phyloP scores from a whole-genome alignment of 2,888 invertebrate genomes.

The Meiosimyza decipiens region DNA sequence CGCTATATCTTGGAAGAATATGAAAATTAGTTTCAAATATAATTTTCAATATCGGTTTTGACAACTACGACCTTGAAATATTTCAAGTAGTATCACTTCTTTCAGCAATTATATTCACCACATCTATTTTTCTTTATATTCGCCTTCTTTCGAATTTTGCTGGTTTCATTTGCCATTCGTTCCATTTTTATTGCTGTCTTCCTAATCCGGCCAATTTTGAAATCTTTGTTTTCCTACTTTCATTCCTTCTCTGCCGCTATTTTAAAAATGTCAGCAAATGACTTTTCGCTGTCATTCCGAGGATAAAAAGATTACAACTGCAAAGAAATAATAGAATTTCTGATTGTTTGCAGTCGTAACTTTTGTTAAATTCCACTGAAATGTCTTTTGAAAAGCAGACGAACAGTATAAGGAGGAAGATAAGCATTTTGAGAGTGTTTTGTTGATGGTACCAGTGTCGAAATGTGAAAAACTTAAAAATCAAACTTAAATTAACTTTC shows the following conservation, averaged over 20 bases:
- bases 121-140: conserved; percentile 37
- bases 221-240: conserved; percentile 48
- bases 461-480: conserved; percentile 19
- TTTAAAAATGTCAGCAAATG: conserved; percentile 49
- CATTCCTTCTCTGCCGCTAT: neutral
- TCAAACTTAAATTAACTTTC: conserved; percentile 31
- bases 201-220: conserved; percentile 10
- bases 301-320: conserved; percentile 65
- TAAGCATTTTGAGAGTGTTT: neutral
- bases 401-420: neutral
- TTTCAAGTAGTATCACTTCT: too few species aligned
- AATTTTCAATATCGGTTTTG: too few species aligned
- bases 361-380: conserved; percentile 19
- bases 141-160: conserved; percentile 24
- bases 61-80: too few species aligned
- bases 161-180: conserved; percentile 25
- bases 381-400: conserved; percentile 6
- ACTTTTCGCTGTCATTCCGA: conserved; percentile 65
- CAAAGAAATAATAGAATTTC: conserved; percentile 63
- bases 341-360: conserved; percentile 17
- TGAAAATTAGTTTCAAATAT: too few species aligned
- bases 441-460: conserved; percentile 2
- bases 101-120: too few species aligned
- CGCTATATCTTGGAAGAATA: too few species aligned
- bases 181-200: conserved; percentile 42